Base-by-base conservation (phyloP, 2,797 vertebrate genomes). In the Xiphophorus birchmanni region DNA sequence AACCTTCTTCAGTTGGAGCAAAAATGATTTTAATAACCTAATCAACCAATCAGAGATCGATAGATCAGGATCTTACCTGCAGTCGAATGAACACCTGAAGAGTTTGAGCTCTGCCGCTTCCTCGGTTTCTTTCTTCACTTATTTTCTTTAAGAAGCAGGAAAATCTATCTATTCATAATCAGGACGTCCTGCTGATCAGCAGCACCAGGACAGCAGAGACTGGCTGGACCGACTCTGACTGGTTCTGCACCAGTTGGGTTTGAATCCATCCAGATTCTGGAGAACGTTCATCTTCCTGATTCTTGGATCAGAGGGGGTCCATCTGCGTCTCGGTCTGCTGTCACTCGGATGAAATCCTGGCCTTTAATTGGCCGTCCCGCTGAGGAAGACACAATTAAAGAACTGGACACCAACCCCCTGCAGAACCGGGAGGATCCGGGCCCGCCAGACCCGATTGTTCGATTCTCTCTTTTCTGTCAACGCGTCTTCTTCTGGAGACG, bases 331-430 rank as follows among this genome's bases (percentile, higher is more conserved):
- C 69, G 0, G 13, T 80, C 67, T 74, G 76, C 69, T 58, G 50
- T n/a, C 71, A 54, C 48, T 15, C 1, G 0, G 48, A 50, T 84
- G 82, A 84, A 81, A 88, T 72, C 82, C 72, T 78, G 79, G 85
- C 32, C 82, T 79, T 85, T 88, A 84, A 86, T 84, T 83, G 79
- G 63, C 44, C 11, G 8, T 44, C 29, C 74, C 40, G 9, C 44
- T 80, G 63, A 88, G 83, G 26, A 32, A 56, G 80, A 80, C 78
- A 75, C 52, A 58, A 88, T 84, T 86, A 86, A 86, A 86, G 50
- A 82, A 85, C 47, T 69, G 3, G 67, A 84, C 69, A 79, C 78
- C 63, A 29, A 1, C 85, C 78, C 69, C 84, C 76, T 5, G 35
- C 40, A 5, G 75, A 54, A 72, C 37, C 40, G 35, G 45, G 15